phyloP scores from a whole-genome alignment of 2,797 vertebrate genomes.

The Fringilla coelebs region DNA sequence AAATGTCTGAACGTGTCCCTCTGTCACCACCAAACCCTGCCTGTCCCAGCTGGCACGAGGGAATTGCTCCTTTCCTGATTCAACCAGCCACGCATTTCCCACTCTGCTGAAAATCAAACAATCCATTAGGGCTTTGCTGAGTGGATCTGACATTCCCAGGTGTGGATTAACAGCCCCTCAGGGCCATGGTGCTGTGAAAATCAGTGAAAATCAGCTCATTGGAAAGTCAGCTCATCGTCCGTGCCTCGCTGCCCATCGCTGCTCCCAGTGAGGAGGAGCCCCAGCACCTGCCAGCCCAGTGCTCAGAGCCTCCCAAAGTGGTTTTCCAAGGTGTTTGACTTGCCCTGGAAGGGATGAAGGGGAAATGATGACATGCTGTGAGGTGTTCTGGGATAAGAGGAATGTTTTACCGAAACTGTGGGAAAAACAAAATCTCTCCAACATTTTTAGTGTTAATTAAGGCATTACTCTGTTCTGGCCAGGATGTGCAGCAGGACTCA shows the following conservation, averaged over 20 bases:
- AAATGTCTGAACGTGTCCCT: neutral
- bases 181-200: neutral
- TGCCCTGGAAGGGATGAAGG: neutral
- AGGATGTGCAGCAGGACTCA: neutral
- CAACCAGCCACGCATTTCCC: neutral
- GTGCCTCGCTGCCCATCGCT: neutral
- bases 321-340: neutral
- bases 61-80: neutral
- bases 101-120: conserved; percentile 9
- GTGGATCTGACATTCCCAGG: conserved; percentile 58
- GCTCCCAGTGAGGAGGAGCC: neutral
- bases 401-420: fast-evolving
- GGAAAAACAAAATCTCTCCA: neutral
- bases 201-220: neutral
- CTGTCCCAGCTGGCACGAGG: neutral
- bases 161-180: conserved; percentile 24
- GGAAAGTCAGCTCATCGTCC: neutral
- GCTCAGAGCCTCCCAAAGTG: neutral
- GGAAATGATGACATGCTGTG: fast-evolving
- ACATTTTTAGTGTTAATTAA: neutral
- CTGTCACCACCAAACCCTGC: neutral
- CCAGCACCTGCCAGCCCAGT: neutral
- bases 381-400: neutral
- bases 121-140: conserved; percentile 22
- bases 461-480: neutral